Percentiles rank a stretch among this genome's conserved stretches.
Evolutionary conservation across 2,888 invertebrate genomes (phyloP).

Genomic region (Patella pellucida): DNA sequence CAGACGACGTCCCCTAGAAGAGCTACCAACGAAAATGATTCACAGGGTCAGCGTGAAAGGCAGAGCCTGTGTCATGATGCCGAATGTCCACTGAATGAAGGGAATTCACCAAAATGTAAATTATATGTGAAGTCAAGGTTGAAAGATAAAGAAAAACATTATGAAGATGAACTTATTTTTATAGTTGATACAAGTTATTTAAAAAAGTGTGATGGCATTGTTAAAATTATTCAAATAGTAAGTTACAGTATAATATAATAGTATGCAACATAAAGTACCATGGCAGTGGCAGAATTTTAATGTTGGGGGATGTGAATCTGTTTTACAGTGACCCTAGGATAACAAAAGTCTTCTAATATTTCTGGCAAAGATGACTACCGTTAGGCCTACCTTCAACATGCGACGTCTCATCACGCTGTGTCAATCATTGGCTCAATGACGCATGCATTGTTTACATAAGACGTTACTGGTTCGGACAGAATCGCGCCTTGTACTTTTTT

Average conservation of each 20-base stretch:
- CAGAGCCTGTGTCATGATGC: neutral
- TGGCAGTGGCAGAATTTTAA: neutral
- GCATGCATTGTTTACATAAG: no score
- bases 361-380: neutral
- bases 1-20: constrained; percentile 7
- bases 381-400: no score
- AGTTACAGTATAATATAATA: constrained; percentile 19
- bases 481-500: no score
- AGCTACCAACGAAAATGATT: neutral
- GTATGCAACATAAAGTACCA: neutral
- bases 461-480: no score
- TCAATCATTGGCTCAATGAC: no score
- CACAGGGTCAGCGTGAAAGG: neutral
- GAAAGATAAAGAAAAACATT: constrained; percentile 18
- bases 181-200: constrained; percentile 34
- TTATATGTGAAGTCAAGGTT: neutral
- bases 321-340: no score
- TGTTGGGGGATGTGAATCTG: neutral
- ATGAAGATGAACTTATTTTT: constrained; percentile 32
- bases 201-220: constrained; percentile 38
- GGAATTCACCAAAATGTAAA: neutral
- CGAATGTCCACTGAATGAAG: neutral
- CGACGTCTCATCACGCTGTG: no score
- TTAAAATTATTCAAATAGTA: constrained; percentile 45
- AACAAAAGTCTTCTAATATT: no score